Evolutionary conservation across 92 coral and sea anemone species (phyloP).

Genomic region (Actinernus sp.): DNA sequence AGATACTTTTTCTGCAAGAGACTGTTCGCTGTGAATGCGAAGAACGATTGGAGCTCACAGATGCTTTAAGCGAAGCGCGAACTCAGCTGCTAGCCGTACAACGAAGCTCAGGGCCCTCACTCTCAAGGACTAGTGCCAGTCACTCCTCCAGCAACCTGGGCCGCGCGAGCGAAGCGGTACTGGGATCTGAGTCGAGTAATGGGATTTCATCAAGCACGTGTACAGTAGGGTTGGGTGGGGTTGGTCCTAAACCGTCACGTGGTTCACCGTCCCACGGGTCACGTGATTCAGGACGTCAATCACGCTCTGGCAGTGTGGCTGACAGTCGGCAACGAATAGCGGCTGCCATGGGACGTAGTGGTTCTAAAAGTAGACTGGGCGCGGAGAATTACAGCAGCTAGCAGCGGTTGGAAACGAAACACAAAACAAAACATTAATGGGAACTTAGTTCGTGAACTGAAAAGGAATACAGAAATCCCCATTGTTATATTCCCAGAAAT

Average conservation of each 20-base stretch:
- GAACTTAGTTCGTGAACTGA: no score
- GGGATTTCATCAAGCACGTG: constrained; percentile 40
- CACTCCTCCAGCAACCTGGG: constrained; percentile 19
- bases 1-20: constrained; percentile 86
- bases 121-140: constrained; percentile 56
- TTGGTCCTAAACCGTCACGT: constrained; percentile 23
- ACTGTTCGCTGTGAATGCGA: constrained; percentile 99
- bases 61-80: constrained; percentile 91
- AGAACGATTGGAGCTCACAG: constrained; percentile 93
- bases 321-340: constrained; percentile 93
- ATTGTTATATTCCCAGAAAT: no score
- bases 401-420: no score
- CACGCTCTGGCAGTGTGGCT: constrained; percentile 86
- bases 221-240: constrained; percentile 78
- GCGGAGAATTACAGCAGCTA: neutral
- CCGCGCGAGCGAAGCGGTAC: constrained; percentile 23
- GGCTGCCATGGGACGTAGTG: constrained; percentile 82
- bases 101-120: constrained; percentile 51
- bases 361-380: constrained; percentile 73
- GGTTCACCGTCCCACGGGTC: constrained; percentile 38
- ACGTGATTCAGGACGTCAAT: constrained; percentile 56
- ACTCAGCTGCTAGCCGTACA: constrained; percentile 84
- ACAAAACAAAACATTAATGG: no score
- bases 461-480: no score
- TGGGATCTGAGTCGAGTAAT: constrained; percentile 20